Evolutionary conservation across 2,797 vertebrate genomes (phyloP).

Genomic region (Zalophus californianus): DNA sequence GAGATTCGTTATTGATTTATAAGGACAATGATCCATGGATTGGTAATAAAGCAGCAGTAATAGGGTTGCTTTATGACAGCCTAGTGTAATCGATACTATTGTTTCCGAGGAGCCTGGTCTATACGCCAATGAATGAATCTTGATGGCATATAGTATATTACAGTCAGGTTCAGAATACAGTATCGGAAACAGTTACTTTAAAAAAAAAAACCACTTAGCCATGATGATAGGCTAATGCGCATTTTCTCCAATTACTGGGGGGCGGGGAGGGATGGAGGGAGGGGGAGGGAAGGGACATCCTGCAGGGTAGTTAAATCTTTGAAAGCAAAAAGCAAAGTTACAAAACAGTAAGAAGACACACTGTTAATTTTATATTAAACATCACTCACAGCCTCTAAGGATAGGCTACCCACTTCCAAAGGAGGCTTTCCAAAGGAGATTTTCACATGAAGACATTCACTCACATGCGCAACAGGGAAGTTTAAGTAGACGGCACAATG

Average conservation of each 20-base stretch:
- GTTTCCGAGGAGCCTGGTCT: background rate
- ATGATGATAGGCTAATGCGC: background rate
- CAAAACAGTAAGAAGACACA: background rate
- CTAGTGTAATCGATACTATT: background rate
- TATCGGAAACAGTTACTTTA: background rate
- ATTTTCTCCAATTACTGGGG: background rate
- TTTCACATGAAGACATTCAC: background rate
- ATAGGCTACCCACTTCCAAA: background rate
- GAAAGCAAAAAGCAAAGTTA: background rate
- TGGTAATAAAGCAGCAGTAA: background rate
- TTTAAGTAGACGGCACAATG: background rate
- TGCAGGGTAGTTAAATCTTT: background rate
- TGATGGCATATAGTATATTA: background rate
- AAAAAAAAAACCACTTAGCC: background rate
- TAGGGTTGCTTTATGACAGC: background rate
- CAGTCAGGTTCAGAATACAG: background rate
- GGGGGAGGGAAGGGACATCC: too few relatives aligned
- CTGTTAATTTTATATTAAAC: background rate
- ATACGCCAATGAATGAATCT: fast-evolving
- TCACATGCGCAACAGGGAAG: background rate
- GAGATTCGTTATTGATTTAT: background rate
- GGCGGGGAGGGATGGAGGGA: too few relatives aligned
- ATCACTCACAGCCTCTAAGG: background rate
- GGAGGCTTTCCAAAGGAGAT: background rate
- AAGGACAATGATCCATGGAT: background rate